A percentile compares a stretch with the other conserved stretches of the same genome.
These are phyloP conservation scores for Hedychridium roseum DNA, from an alignment of 2,888 invertebrate species.

Conservation along the genomic window DNA sequence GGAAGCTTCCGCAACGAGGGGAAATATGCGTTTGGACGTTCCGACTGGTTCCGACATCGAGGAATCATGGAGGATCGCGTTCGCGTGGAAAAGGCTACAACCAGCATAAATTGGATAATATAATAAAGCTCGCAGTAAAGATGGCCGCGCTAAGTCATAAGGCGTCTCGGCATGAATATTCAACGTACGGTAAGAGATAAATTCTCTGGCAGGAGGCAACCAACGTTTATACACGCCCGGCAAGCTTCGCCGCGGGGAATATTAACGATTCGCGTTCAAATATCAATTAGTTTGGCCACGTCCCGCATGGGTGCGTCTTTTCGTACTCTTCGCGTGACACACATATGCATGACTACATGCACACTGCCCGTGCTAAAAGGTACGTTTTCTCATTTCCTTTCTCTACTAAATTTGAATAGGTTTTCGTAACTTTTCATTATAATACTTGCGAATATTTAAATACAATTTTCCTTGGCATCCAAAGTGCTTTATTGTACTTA, in stretches of 20 bases:
- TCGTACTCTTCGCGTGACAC: neutral
- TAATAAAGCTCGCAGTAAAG: conserved; percentile 32
- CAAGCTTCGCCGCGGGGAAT: conserved; percentile 13
- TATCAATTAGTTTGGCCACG: conserved; percentile 36
- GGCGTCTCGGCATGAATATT: conserved; percentile 42
- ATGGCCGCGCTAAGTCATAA: conserved; percentile 35
- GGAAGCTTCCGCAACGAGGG: neutral
- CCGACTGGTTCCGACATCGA: neutral
- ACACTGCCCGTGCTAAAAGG: neutral
- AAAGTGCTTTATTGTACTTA: too few species aligned
- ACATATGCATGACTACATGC: conserved; percentile 1
- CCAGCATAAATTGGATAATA: conserved; percentile 43
- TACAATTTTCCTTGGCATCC: too few species aligned
- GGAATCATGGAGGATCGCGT: too few species aligned
- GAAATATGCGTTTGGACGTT: neutral
- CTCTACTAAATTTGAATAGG: too few species aligned
- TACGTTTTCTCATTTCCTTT: too few species aligned
- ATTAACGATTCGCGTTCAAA: conserved; percentile 34
- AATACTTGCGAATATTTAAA: too few species aligned
- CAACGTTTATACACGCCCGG: conserved; percentile 6
- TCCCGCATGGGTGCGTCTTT: conserved; percentile 1
- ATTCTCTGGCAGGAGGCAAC: conserved; percentile 18
- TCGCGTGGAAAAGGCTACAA: conserved; percentile 24
- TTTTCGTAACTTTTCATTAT: too few species aligned
- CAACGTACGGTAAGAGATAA: conserved; percentile 39